Percentiles rank a stretch among this genome's conserved stretches.
Evolutionary conservation across 2,888 invertebrate genomes (phyloP).

Genomic region (Lasiommata megera): DNA sequence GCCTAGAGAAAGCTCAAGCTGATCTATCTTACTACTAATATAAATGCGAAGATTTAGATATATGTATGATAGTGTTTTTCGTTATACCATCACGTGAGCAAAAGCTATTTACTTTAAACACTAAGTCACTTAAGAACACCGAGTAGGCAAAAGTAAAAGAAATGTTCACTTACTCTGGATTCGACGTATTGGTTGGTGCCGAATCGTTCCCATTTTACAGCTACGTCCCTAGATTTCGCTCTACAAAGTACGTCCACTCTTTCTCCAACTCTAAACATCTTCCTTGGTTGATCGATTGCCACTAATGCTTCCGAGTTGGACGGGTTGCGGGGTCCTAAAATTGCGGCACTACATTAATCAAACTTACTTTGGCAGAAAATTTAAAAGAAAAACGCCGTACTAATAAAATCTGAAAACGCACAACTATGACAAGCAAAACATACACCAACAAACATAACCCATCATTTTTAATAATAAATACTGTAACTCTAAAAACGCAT

Average conservation of each 20-base stretch:
- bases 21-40: too few species aligned
- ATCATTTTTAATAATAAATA: not conserved
- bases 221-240: constrained; percentile 39
- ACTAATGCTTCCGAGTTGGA: constrained; percentile 44
- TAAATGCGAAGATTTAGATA: too few species aligned
- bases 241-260: constrained; percentile 61
- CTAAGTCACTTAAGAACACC: too few species aligned
- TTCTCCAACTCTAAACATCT: constrained; percentile 57
- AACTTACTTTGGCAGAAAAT: not conserved
- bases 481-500: constrained; percentile 8
- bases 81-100: too few species aligned
- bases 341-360: not conserved
- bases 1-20: too few species aligned
- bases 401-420: not conserved
- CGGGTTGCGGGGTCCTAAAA: constrained; percentile 49
- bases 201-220: constrained; percentile 51
- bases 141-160: too few species aligned
- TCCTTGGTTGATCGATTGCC: constrained; percentile 59
- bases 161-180: constrained; percentile 52
- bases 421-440: not conserved
- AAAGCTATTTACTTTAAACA: too few species aligned
- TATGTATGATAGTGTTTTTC: too few species aligned
- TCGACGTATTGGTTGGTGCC: constrained; percentile 62
- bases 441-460: not conserved
- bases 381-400: not conserved